Evolutionary conservation across 2,797 vertebrate genomes (phyloP).

Genomic region (Sternotherus odoratus): DNA sequence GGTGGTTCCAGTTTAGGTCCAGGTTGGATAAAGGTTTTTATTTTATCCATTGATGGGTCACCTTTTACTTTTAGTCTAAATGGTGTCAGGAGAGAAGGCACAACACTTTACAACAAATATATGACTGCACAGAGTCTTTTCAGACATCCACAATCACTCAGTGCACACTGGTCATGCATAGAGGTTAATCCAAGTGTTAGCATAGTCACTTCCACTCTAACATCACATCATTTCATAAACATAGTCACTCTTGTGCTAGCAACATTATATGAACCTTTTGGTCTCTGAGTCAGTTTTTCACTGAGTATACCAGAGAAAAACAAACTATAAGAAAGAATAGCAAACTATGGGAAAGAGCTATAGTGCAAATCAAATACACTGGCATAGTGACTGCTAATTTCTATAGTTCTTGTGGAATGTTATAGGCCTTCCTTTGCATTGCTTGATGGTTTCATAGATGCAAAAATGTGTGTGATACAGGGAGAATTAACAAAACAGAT

Average conservation of each 20-base stretch:
- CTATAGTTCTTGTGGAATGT: not conserved
- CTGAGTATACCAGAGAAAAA: not conserved
- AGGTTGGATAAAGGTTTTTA: not conserved
- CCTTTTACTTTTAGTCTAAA: not conserved
- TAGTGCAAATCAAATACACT: not conserved
- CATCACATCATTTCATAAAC: not conserved
- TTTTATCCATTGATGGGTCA: not conserved
- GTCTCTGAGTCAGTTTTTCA: not conserved
- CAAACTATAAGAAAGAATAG: not conserved
- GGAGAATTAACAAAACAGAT: not conserved
- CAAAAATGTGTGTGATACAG: not conserved
- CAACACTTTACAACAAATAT: not conserved
- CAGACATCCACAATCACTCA: too few relatives aligned
- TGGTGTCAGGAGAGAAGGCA: not conserved
- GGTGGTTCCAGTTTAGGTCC: not conserved
- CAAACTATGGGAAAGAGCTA: not conserved
- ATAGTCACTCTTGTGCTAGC: not conserved
- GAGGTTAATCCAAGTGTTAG: not conserved
- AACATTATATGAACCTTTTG: not conserved
- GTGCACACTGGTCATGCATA: too few relatives aligned
- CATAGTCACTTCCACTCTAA: not conserved
- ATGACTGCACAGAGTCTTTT: not conserved
- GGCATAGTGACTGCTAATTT: constrained; percentile 1
- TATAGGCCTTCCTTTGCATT: not conserved
- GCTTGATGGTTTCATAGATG: not conserved